Evolutionary conservation across 1,140 invertebrate species (phyloP).

Genomic region (Drosophila eugracilis): DNA sequence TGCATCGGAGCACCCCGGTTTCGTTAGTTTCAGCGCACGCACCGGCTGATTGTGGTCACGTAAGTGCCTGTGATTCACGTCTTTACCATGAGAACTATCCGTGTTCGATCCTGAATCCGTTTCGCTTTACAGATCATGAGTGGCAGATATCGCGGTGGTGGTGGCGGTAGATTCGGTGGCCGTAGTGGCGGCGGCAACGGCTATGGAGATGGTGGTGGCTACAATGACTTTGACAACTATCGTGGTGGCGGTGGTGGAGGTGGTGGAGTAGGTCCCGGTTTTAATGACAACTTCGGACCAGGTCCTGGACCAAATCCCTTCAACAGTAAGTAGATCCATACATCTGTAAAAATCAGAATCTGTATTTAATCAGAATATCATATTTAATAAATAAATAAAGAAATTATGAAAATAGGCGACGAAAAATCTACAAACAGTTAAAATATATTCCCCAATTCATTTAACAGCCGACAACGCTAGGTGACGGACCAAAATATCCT

Average conservation of each 20-base stretch:
- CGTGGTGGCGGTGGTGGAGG: conserved; percentile 55
- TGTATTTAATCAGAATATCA: no score
- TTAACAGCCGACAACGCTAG: no score
- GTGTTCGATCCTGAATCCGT: not conserved
- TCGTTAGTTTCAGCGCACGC: conserved; percentile 27
- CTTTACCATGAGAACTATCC: not conserved
- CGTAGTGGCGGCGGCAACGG: conserved; percentile 48
- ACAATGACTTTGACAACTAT: conserved; percentile 71
- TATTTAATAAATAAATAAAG: not conserved
- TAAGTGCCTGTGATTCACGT: conserved; percentile 59
- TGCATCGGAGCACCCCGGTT: conserved; percentile 27
- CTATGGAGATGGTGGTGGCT: conserved; percentile 57
- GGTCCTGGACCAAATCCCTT: conserved; percentile 70
- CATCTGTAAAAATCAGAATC: not conserved
- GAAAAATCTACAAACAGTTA: no score
- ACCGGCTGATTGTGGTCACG: conserved; percentile 70
- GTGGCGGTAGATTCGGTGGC: conserved; percentile 47
- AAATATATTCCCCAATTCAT: no score
- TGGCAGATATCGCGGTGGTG: conserved; percentile 73
- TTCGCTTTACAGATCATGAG: conserved; percentile 66
- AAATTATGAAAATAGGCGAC: no score
- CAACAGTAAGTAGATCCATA: conserved; percentile 56
- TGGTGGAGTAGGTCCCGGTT: conserved; percentile 43
- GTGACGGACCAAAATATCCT: no score
- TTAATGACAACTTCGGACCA: conserved; percentile 68